Conservation (phyloP, 2,797 vertebrate genomes). For the Sebastes glaucus region DNA sequence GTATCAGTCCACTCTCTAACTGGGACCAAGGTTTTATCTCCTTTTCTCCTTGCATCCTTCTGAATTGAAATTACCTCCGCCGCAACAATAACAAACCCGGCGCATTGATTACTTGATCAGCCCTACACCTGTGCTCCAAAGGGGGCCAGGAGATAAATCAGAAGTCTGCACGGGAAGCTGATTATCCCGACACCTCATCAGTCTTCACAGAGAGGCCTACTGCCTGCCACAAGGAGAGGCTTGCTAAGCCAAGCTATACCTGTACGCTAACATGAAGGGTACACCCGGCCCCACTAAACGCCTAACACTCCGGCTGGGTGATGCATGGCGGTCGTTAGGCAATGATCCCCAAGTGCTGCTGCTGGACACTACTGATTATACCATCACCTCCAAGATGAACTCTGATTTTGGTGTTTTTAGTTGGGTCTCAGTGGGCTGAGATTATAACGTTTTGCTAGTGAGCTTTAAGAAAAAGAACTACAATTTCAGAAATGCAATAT, state of each 20-base stretch:
- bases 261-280: constrained; percentile 62
- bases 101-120: constrained; percentile 89
- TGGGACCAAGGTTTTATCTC: background rate
- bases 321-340: constrained; percentile 87
- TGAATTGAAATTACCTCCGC: constrained; percentile 56
- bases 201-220: constrained; percentile 81
- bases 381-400: background rate
- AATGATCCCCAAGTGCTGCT: constrained; percentile 56
- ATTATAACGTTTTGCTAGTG: background rate
- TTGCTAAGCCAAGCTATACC: constrained; percentile 73
- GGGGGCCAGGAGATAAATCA: constrained; percentile 88
- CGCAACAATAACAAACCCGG: constrained; percentile 83
- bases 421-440: background rate
- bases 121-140: constrained; percentile 86
- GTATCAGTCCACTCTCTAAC: background rate
- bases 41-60: constrained; percentile 12
- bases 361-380: constrained; percentile 6
- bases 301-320: constrained; percentile 74
- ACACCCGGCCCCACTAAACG: background rate
- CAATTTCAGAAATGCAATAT: background rate
- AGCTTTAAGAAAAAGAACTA: background rate
- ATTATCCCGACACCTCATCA: constrained; percentile 86
- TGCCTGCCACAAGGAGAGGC: constrained; percentile 45
- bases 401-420: background rate
- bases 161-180: constrained; percentile 83